A percentile compares a stretch with the other conserved stretches of the same genome.
phyloP scores from a whole-genome alignment of 2,888 invertebrate species.

The Cephus spinipes region DNA sequence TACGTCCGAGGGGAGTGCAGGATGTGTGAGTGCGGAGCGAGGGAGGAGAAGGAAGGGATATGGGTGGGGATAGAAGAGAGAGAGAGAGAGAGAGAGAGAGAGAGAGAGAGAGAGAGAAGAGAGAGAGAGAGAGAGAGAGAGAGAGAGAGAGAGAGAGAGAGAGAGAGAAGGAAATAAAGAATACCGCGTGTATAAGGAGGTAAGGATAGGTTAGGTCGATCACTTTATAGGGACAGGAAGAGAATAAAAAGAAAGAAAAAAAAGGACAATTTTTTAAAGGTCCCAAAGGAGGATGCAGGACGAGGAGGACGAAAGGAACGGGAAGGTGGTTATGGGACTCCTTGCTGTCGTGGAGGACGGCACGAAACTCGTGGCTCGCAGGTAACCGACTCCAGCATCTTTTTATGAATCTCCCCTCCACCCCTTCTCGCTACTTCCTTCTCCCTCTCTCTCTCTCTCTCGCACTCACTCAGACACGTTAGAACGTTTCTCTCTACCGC shows the following conservation, averaged over 20 bases:
- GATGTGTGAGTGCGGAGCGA: background rate
- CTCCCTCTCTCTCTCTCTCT: conserved; percentile 20
- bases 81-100: background rate
- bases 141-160: background rate
- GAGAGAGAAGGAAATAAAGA: background rate
- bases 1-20: conserved; percentile 6
- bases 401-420: conserved; percentile 17
- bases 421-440: conserved; percentile 18
- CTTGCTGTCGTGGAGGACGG: background rate
- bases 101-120: background rate
- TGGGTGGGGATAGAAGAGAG: background rate
- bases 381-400: conserved; percentile 5
- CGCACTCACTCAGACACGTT: conserved; percentile 18
- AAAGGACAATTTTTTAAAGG: conserved; percentile 9
- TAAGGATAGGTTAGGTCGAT: background rate
- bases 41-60: background rate
- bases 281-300: background rate
- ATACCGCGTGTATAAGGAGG: background rate
- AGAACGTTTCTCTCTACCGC: conserved; percentile 10
- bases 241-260: background rate
- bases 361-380: conserved; percentile 9
- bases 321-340: background rate
- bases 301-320: background rate
- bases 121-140: background rate
- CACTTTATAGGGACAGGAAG: background rate